Conservation (phyloP, 2,113 vertebrate species). For the Phoxinus phoxinus region DNA sequence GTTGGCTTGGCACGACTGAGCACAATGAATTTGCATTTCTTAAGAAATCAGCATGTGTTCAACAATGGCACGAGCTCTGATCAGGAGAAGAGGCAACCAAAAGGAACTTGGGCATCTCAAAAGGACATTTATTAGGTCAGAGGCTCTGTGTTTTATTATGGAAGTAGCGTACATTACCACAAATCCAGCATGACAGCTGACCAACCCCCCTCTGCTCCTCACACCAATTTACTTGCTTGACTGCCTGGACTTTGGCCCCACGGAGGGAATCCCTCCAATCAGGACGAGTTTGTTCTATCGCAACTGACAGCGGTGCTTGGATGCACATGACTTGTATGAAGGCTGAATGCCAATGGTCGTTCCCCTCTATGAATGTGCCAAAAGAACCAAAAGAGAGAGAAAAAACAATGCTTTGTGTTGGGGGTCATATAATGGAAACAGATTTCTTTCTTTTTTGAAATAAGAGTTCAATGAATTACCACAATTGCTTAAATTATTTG, state of each 20-base stretch:
- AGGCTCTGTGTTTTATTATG: neutral
- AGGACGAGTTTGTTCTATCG: constrained; percentile 1
- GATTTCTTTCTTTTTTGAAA: neutral
- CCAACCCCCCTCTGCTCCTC: constrained; percentile 10
- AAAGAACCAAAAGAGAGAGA: too few species aligned
- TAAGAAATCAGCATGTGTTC: neutral
- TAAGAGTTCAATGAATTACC: neutral
- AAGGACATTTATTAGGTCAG: constrained; percentile 12
- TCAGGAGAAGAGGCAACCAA: neutral
- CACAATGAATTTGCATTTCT: neutral
- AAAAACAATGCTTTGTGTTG: neutral
- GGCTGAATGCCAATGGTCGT: constrained; percentile 3
- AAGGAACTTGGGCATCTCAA: neutral
- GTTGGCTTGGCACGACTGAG: neutral
- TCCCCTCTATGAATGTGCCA: neutral
- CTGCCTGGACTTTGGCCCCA: constrained; percentile 12
- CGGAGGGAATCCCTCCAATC: neutral
- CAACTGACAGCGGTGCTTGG: constrained; percentile 9
- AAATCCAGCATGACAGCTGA: constrained; percentile 36
- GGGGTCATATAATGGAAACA: neutral
- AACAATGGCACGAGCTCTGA: neutral
- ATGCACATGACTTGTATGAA: constrained; percentile 33
- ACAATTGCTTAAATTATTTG: neutral
- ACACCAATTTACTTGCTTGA: constrained; percentile 23
- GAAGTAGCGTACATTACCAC: neutral